Evolutionary conservation across 2,888 invertebrate species (phyloP), one percentile per base, ranked within the genome.

Genomic region (Auanema sp.): DNA sequence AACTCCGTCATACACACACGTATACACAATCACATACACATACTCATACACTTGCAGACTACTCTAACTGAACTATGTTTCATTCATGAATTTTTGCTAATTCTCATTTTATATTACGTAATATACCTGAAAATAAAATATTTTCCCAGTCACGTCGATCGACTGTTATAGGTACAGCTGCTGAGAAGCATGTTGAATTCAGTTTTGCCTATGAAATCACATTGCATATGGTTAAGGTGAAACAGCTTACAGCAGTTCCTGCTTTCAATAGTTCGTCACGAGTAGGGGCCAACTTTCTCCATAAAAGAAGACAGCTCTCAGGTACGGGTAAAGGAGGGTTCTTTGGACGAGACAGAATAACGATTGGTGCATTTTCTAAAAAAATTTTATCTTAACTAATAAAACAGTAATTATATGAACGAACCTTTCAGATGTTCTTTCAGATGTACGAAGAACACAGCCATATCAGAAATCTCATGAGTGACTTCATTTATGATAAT

Each of bases 271-370:
- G 58, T 52, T 74, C 73, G 41, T 76, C 76, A 54, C 72, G 67
- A 1, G 72, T 72, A 1, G 69, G 67, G 14, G 71, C 69, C 25
- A 74, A 57, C 51, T 65, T 72, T 40, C 70, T 60, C 76, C 76
- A 76, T 43, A 72, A 57, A 56, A 70, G 61, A 47, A 71, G 65
- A 57, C 76, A 76, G n/a, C 66, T 58, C 55, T 76, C 76, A 1
- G 76, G 76, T 10, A 76, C 68, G 11, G 76, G 76, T 12, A 72
- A 58, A 40, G 73, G 73, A 1, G 76, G 76, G 47, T 76, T 76
- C 60, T 76, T 76, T 12, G 76, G 76, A 2, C 73, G 72, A 10
- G 71, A 68, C 33, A 74, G 66, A n/a, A 74, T 40, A n/a, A 71
- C 71, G n/a, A 73, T 64, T 40, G 66, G 69, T n/a, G 69, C 67